Evolutionary conservation across 2,888 invertebrate species (phyloP).

Genomic region (Eupithecia tripunctaria): DNA sequence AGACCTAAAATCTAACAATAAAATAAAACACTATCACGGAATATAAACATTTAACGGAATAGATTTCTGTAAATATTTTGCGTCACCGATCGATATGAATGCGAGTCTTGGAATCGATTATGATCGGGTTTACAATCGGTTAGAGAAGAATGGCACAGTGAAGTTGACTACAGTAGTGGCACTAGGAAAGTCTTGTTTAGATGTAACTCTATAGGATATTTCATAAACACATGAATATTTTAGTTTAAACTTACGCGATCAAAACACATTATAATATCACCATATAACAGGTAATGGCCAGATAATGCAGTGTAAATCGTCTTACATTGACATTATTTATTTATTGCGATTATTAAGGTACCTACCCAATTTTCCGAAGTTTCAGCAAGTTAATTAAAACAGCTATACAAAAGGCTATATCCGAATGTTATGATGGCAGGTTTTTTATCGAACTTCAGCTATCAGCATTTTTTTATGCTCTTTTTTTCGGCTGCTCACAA

Average conservation of each 20-base stretch:
- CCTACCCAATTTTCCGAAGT: no score
- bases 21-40: neutral
- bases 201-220: neutral
- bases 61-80: slow-evolving; percentile 76
- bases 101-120: slow-evolving; percentile 67
- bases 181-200: neutral
- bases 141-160: slow-evolving; percentile 55
- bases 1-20: slow-evolving; percentile 4
- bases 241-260: neutral
- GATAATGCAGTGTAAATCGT: no score
- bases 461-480: neutral
- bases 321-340: no score
- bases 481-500: neutral
- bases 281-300: no score
- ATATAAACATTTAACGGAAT: neutral
- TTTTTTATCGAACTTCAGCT: neutral
- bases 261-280: neutral
- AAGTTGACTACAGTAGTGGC: slow-evolving; percentile 13
- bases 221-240: no score
- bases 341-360: neutral
- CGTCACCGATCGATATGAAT: slow-evolving; percentile 56
- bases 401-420: no score
- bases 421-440: neutral
- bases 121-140: slow-evolving; percentile 61
- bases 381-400: no score